These are phyloP conservation scores for Chloroclystis v-ata DNA, from an alignment of 2,888 invertebrate species.

Conservation along the genomic window DNA sequence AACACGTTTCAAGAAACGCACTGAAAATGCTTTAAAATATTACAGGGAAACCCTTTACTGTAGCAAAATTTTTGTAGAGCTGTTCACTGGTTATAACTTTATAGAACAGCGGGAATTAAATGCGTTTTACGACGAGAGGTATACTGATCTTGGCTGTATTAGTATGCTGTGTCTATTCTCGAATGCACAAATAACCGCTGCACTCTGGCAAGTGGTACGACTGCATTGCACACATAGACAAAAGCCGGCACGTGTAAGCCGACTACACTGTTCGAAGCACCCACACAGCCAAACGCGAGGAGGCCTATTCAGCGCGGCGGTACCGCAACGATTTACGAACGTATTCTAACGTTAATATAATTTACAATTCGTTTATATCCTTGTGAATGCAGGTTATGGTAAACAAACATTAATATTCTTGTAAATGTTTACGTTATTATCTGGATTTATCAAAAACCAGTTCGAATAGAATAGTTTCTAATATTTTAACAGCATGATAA, in stretches of 20 bases:
- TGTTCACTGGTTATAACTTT: background rate
- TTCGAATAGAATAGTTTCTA: background rate
- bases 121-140: background rate
- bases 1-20: background rate
- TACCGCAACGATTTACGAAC: constrained; percentile 18
- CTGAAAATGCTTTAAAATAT: background rate
- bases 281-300: constrained; percentile 33
- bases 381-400: constrained; percentile 8
- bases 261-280: constrained; percentile 29
- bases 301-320: constrained; percentile 31
- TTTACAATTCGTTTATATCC: constrained; percentile 7
- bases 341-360: constrained; percentile 13
- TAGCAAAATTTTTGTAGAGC: background rate
- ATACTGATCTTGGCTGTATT: constrained; percentile 11
- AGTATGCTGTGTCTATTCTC: constrained; percentile 30
- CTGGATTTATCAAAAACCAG: background rate
- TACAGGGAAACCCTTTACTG: too few relatives aligned
- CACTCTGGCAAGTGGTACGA: constrained; percentile 29
- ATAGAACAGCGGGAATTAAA: background rate
- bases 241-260: constrained; percentile 49
- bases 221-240: constrained; percentile 43
- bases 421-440: background rate
- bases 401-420: constrained; percentile 1
- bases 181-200: constrained; percentile 34
- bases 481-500: background rate